Evolutionary conservation across 2,888 invertebrate species (phyloP), one percentile per base, ranked within the genome.

Genomic region (Thereva nobilitata): DNA sequence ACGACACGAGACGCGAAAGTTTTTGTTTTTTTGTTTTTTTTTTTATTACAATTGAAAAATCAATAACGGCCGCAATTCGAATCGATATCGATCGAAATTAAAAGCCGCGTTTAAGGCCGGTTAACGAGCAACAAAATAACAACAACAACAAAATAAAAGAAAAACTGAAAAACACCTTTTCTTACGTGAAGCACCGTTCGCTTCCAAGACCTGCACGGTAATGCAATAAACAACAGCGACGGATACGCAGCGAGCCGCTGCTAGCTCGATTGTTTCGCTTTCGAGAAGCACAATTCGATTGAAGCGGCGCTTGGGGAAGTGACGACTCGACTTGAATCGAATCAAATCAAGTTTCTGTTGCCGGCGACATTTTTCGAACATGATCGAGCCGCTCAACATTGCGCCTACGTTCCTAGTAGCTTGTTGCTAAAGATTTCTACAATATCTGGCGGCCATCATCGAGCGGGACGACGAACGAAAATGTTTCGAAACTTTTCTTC

Each of bases 401-500:
- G 8, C 37, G 38, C 50, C 54, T 40, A 42, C 23, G 23, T 23
- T 23, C 23, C 23, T 44, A 34, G 23, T 10, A 12, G 55, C 40
- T 41, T 8, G 44, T 35, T 23, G 38, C 7, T 10, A n/a, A 37
- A 34, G 12, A 44, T 5, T 40, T 40, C 40, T 61, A n/a, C n/a
- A n/a, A n/a, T n/a, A n/a, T n/a, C n/a, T n/a, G 40, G 49, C 38
- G 34, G 61, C 40, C 12, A 49, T 47, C 49, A 61, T 38, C 3
- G n/a, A 5, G 3, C 9, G 37, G 10, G 35, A 34, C 37, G 23
- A 47, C 9, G 23, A 12, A 23, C 50, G 5, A 12, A 47, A 9
- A 61, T 61, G 61, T 61, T 61, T 61, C 50, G 61, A 12, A 61
- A 61, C 61, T 50, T 40, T 61, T 2, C 23, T 1, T 23, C 23